Conservation (phyloP, 2,113 vertebrate genomes). For the Oreochromis tanganicae region DNA sequence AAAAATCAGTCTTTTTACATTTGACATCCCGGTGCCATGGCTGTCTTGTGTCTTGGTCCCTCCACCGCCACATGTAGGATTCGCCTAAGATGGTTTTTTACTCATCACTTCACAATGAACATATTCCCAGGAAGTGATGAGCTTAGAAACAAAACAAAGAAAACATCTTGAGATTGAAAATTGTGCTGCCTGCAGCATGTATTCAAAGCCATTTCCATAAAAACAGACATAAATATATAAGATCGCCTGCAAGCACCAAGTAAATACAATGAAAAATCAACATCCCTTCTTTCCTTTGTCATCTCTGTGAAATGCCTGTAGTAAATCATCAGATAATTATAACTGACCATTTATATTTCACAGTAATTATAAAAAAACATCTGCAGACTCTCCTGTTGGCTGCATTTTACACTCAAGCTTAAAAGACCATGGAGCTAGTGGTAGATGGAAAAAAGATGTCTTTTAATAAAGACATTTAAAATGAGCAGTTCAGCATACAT, state of each 20-base stretch:
- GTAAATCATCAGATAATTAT: neutral
- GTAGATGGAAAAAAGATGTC: neutral
- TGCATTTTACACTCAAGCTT: neutral
- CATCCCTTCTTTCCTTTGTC: neutral
- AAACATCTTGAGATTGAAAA: neutral
- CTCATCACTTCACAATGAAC: neutral
- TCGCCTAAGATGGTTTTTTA: neutral
- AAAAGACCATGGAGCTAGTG: neutral
- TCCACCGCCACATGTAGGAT: neutral
- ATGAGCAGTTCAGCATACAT: neutral
- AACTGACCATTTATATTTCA: neutral
- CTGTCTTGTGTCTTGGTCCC: neutral
- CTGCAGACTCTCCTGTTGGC: neutral
- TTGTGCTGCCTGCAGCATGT: neutral
- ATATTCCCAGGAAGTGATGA: neutral
- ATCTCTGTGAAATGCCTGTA: neutral
- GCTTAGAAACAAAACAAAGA: neutral
- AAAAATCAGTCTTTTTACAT: neutral
- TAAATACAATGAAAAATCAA: neutral
- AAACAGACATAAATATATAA: neutral
- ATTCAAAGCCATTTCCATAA: neutral
- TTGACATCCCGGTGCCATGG: neutral
- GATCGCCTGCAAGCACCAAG: neutral
- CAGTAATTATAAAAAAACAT: neutral
- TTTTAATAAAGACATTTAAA: neutral